Evolutionary conservation across 2,113 vertebrate species (phyloP).

Genomic region (Marcusenius ussheri): DNA sequence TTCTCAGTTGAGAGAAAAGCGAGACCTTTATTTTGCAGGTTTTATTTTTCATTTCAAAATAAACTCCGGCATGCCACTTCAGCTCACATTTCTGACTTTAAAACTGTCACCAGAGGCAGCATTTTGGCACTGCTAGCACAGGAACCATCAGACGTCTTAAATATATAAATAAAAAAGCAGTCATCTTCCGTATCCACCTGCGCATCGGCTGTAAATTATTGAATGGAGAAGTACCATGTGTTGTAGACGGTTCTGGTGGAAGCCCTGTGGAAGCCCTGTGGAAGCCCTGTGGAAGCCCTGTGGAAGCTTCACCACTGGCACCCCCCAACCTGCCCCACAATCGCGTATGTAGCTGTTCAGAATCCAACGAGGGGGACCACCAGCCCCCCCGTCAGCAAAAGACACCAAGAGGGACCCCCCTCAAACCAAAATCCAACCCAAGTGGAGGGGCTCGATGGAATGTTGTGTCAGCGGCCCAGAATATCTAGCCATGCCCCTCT

Average conservation of each 20-base stretch:
- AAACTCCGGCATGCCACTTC: neutral
- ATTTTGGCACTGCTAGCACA: neutral
- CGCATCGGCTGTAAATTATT: neutral
- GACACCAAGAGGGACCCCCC: neutral
- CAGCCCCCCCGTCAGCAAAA: neutral
- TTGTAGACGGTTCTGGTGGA: neutral
- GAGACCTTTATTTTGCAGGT: neutral
- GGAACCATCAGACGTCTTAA: neutral
- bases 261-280: neutral
- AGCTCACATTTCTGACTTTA: neutral
- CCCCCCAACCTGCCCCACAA: neutral
- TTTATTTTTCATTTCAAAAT: neutral
- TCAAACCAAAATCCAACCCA: neutral
- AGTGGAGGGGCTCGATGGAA: neutral
- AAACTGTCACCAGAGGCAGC: neutral
- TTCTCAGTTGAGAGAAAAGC: neutral
- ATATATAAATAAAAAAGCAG: neutral
- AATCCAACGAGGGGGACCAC: neutral
- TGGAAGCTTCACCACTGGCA: neutral
- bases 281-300: neutral
- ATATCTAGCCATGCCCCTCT: neutral
- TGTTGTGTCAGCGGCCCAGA: neutral
- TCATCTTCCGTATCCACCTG: neutral
- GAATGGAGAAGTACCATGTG: neutral
- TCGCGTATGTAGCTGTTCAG: neutral